Conservation (phyloP, 2,113 vertebrate genomes). For the Genyomyrus donnyi region DNA sequence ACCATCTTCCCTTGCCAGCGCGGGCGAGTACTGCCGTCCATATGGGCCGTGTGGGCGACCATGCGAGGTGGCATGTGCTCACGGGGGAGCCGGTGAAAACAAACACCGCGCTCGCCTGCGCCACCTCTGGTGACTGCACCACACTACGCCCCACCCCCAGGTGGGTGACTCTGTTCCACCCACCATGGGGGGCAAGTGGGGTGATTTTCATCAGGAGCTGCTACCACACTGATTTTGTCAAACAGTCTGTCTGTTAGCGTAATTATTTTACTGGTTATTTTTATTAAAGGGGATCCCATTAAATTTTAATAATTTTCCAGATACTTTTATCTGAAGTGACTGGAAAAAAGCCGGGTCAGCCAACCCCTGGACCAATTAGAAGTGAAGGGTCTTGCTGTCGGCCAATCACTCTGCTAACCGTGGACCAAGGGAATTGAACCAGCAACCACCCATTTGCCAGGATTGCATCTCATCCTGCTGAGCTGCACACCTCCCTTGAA, state of each 20-base stretch:
- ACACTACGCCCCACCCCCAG: neutral
- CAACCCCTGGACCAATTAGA: neutral
- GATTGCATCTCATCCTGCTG: neutral
- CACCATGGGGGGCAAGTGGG: neutral
- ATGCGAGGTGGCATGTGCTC: neutral
- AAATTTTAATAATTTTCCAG: neutral
- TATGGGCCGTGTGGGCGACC: neutral
- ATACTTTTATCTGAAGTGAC: neutral
- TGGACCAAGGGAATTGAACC: neutral
- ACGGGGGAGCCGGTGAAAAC: neutral
- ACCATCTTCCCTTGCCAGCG: slow-evolving; percentile 51
- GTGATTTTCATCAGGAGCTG: neutral
- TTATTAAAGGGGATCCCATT: neutral
- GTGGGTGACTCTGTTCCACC: neutral
- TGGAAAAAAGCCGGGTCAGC: neutral
- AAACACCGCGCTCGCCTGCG: neutral
- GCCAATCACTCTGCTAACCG: neutral
- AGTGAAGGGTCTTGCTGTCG: neutral
- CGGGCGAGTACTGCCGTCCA: slow-evolving; percentile 19
- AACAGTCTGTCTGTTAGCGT: neutral
- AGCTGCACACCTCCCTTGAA: neutral
- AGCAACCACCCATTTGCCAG: neutral
- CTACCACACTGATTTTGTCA: neutral
- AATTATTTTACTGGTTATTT: neutral
- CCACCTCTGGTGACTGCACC: neutral